phyloP scores from a whole-genome alignment of 2,888 invertebrate species.

The Syrista parreyssii region DNA sequence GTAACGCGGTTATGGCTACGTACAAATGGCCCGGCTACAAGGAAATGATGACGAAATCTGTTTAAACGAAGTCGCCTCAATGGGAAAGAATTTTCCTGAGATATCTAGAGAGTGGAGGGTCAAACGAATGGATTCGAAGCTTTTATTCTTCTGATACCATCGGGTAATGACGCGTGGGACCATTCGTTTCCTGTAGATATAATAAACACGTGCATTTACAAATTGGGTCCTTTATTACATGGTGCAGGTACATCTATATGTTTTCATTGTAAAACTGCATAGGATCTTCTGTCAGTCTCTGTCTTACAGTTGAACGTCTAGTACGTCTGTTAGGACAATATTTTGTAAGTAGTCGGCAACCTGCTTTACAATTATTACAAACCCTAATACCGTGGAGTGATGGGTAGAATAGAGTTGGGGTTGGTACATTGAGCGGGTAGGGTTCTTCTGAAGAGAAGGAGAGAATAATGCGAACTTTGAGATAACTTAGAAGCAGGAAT shows the following conservation, averaged over 20 bases:
- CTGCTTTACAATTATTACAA: constrained; percentile 49
- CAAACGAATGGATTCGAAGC: background rate
- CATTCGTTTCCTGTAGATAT: too few species aligned
- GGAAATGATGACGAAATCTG: background rate
- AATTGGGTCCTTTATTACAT: too few species aligned
- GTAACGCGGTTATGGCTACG: background rate
- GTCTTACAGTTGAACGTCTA: background rate
- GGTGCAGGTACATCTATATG: too few species aligned
- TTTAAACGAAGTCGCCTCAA: background rate
- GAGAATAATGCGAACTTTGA: constrained; percentile 62
- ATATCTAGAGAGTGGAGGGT: background rate
- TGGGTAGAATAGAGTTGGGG: constrained; percentile 27
- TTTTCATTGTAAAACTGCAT: background rate
- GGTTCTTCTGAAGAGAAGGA: constrained; percentile 13
- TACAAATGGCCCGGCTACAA: background rate
- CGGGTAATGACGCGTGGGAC: too few species aligned
- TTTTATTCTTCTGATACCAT: background rate
- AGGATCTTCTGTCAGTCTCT: background rate
- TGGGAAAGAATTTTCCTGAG: background rate
- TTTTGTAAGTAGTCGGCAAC: constrained; percentile 49
- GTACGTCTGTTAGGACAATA: constrained; percentile 38
- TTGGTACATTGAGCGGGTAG: background rate
- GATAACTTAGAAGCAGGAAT: constrained; percentile 60
- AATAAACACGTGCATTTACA: too few species aligned
- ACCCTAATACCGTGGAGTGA: constrained; percentile 43